phyloP scores from a whole-genome alignment of 2,888 invertebrate genomes.

The Aphidius colemani region DNA sequence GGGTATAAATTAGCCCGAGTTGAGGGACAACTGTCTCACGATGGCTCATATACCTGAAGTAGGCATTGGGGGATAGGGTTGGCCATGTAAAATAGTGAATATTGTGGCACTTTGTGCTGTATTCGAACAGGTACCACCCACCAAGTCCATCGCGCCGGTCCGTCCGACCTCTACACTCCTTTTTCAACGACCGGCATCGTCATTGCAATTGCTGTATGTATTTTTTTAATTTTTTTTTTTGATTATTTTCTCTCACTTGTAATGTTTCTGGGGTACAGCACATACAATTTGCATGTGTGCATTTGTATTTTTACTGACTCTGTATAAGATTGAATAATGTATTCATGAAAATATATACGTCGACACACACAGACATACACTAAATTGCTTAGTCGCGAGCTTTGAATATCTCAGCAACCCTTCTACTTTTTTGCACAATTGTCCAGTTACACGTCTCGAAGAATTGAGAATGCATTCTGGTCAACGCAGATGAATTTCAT shows the following conservation, averaged over 20 bases:
- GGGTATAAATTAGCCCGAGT: constrained; percentile 13
- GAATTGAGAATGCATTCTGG: constrained; percentile 3
- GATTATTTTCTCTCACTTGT: too few relatives aligned
- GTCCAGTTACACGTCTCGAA: not conserved
- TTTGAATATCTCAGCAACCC: constrained; percentile 14
- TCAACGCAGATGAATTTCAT: constrained; percentile 8
- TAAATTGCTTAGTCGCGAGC: not conserved
- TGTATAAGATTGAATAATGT: not conserved
- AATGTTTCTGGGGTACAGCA: not conserved
- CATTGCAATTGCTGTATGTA: constrained; percentile 15
- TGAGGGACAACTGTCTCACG: constrained; percentile 27
- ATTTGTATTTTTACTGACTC: not conserved
- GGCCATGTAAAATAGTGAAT: constrained; percentile 66
- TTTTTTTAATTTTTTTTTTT: constrained; percentile 13
- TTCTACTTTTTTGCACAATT: constrained; percentile 9
- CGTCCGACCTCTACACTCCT: constrained; percentile 48
- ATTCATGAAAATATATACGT: constrained; percentile 27
- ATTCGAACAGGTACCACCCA: constrained; percentile 61
- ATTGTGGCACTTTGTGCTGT: constrained; percentile 53
- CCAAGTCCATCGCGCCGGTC: constrained; percentile 60
- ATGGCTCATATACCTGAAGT: constrained; percentile 21
- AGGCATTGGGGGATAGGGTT: constrained; percentile 46
- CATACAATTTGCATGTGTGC: not conserved
- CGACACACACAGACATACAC: constrained; percentile 38
- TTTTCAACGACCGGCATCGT: constrained; percentile 23